Evolutionary conservation across 2,797 vertebrate genomes (phyloP), one percentile per base, ranked within the genome.

Genomic region (Remorina albescens): DNA sequence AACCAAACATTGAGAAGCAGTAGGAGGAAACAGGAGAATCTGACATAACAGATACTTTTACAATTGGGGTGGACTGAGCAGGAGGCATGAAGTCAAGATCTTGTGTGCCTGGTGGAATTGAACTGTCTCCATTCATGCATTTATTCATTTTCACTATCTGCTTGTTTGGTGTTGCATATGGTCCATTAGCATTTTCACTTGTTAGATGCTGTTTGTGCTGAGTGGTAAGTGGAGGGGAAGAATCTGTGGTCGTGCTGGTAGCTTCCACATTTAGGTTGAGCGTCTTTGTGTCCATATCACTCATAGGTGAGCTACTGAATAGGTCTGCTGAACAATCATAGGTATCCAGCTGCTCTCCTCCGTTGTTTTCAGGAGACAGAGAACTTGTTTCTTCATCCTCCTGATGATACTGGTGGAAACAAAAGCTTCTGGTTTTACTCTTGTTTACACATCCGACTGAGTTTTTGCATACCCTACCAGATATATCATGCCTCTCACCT

Each of bases 291-390:
- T 50, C 60, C 7, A 28, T 8, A 32, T 77, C 58, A 8, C 6
- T 79, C 26, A 66, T 26, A 21, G 75, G 34, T 19, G 87, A 86
- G 82, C 59, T 64, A 67, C 71, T 30, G 67, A 95, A 95, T 4
- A 95, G 74, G 68, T 95, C 94, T 28, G 87, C 87, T 23, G 95
- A 95, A 82, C 84, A 94, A 75, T 95, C 81, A 44, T 92, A 94
- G 15, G 49, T 28, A 3, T 91, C 80, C 2, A 55, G 67, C 57
- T 82, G 61, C 71, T 86, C 71, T 10, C 83, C 73, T 37, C 78
- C 72, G 34, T 60, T 61, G 9, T 69, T 70, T 71, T 70, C 65
- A 73, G 61, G 76, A 66, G 50, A 71, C 13, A 55, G 36, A 60
- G 25, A 64, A 46, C 10, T 3, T 23, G 21, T 44, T 26, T 60